A percentile compares a stretch with the other conserved stretches of the same genome.
phyloP scores from a whole-genome alignment of 2,113 vertebrate genomes.

The Bubo scandiacus region DNA sequence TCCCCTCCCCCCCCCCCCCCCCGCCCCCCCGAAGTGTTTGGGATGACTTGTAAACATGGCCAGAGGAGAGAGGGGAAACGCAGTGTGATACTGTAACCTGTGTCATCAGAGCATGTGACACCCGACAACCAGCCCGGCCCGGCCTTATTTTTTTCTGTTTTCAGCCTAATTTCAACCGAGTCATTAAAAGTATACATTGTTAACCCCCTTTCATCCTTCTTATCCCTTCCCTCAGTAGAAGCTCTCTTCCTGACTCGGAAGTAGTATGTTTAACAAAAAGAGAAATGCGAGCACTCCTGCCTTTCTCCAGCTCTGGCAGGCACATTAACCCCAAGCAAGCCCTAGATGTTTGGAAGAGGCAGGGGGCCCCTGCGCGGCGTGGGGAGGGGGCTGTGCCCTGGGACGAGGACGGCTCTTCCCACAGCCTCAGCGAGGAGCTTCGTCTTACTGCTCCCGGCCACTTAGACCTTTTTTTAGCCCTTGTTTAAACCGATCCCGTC shows the following conservation, averaged over 20 bases:
- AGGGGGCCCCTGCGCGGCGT: background rate
- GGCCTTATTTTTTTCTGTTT: background rate
- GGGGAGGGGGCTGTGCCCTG: conserved; percentile 24
- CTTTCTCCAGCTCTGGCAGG: background rate
- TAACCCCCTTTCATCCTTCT: background rate
- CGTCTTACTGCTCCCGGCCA: background rate
- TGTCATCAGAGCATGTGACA: conserved; percentile 30
- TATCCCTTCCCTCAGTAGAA: background rate
- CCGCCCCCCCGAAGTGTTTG: background rate
- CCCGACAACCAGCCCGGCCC: background rate
- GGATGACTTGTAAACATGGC: background rate
- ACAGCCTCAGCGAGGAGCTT: background rate
- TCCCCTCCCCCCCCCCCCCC: no score
- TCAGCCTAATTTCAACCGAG: background rate
- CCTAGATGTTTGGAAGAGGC: conserved; percentile 21
- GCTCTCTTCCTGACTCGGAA: background rate
- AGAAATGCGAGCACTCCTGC: background rate
- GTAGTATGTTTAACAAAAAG: background rate
- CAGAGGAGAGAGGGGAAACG: background rate
- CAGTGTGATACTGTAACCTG: conserved; percentile 27
- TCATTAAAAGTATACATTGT: background rate
- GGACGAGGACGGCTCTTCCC: background rate
- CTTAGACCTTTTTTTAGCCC: background rate
- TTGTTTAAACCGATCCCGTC: background rate
- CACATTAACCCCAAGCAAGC: background rate